A percentile compares a stretch with the other conserved stretches of the same genome.
Evolutionary conservation across 2,113 vertebrate species (phyloP).

Genomic region (Pavo muticus): DNA sequence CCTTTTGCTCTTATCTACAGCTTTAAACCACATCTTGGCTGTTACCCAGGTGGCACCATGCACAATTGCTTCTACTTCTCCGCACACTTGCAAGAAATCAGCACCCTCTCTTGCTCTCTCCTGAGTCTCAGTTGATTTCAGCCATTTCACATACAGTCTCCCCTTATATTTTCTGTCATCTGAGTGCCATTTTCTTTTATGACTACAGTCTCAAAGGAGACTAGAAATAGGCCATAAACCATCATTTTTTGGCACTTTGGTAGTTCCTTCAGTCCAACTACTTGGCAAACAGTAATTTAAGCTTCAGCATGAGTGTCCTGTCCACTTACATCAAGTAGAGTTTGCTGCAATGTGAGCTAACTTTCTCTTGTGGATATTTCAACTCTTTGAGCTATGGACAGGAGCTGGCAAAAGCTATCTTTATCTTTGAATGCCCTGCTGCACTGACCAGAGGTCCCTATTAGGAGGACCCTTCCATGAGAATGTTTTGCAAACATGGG

Average conservation of each 20-base stretch:
- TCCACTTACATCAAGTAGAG: neutral
- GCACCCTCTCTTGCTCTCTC: neutral
- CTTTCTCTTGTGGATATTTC: neutral
- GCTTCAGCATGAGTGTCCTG: neutral
- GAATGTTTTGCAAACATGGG: neutral
- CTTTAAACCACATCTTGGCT: neutral
- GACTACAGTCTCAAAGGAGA: neutral
- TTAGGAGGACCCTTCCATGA: neutral
- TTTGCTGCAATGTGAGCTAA: neutral
- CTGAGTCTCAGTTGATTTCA: neutral
- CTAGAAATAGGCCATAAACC: neutral
- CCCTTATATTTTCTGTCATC: neutral
- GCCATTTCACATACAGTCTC: neutral
- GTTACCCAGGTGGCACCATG: neutral
- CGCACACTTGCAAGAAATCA: neutral
- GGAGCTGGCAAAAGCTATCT: neutral
- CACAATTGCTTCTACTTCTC: neutral
- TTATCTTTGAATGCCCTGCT: neutral
- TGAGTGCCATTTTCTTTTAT: neutral
- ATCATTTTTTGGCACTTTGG: neutral
- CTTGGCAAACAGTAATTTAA: neutral
- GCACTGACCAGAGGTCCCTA: neutral
- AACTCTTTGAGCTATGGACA: neutral
- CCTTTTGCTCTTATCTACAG: neutral
- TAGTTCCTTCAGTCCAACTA: neutral